A percentile compares a stretch with the other conserved stretches of the same genome.
Evolutionary conservation across 2,888 invertebrate species (phyloP).

Genomic region (Geotrupes spiniger): DNA sequence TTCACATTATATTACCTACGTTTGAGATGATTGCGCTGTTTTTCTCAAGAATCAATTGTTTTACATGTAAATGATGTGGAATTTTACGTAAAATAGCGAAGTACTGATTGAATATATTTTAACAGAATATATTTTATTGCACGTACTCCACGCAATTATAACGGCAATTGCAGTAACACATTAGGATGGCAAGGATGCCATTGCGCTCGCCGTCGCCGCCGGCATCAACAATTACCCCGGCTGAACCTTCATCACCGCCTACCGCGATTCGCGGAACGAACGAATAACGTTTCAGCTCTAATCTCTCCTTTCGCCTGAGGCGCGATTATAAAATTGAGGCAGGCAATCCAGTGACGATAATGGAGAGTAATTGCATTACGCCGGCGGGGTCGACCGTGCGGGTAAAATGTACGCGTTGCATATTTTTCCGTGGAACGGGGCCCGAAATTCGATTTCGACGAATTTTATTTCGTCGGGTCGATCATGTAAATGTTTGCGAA

Average conservation of each 20-base stretch:
- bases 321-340: constrained; percentile 19
- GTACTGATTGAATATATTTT: too few relatives aligned
- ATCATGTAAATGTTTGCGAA: constrained; percentile 7
- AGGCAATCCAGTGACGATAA: constrained; percentile 23
- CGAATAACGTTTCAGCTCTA: constrained; percentile 9
- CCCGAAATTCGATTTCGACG: background rate
- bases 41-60: too few relatives aligned
- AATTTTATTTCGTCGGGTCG: constrained; percentile 1
- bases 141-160: too few relatives aligned
- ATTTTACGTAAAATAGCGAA: too few relatives aligned
- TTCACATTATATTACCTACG: too few relatives aligned
- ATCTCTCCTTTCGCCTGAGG: constrained; percentile 9
- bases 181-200: background rate
- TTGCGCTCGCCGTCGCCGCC: constrained; percentile 2
- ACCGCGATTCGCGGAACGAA: constrained; percentile 1
- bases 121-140: too few relatives aligned
- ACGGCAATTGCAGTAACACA: constrained; percentile 1
- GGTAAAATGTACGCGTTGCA: too few relatives aligned
- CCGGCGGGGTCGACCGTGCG: background rate
- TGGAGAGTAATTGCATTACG: constrained; percentile 22
- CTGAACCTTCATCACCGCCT: background rate
- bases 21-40: too few relatives aligned
- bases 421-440: too few relatives aligned
- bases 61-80: too few relatives aligned
- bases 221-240: background rate